Conservation (phyloP, 1,140 invertebrate species). For the Trichonephila inaurata region DNA sequence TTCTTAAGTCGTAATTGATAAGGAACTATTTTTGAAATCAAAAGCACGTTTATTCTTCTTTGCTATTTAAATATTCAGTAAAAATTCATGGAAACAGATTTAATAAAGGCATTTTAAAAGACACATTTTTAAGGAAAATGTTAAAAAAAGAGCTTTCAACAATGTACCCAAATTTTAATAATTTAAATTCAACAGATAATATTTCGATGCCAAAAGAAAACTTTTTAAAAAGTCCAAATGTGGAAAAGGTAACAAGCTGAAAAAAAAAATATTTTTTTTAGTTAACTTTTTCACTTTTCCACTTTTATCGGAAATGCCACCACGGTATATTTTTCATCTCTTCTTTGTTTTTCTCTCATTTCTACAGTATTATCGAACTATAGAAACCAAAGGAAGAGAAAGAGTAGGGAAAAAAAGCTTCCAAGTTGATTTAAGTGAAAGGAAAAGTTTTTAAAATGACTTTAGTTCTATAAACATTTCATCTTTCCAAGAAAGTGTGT, state of each 20-base stretch:
- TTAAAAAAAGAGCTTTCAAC: background rate
- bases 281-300: constrained; percentile 13
- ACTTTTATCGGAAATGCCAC: constrained; percentile 22
- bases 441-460: constrained; percentile 34
- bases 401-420: background rate
- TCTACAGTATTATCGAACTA: background rate
- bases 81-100: background rate
- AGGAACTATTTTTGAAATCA: no score
- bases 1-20: no score
- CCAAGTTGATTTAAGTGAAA: constrained; percentile 12
- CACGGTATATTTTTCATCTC: constrained; percentile 20
- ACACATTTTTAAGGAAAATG: background rate
- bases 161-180: background rate
- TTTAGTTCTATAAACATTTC: constrained; percentile 26
- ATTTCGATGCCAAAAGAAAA: background rate
- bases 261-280: background rate
- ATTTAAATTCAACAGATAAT: constrained; percentile 18
- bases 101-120: background rate
- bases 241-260: constrained; percentile 1
- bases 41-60: no score
- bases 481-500: background rate
- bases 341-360: constrained; percentile 33
- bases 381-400: background rate
- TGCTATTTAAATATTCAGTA: background rate
- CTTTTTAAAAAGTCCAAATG: background rate